Evolutionary conservation across 2,113 vertebrate genomes (phyloP).

Genomic region (Craseonycteris thonglongyai): DNA sequence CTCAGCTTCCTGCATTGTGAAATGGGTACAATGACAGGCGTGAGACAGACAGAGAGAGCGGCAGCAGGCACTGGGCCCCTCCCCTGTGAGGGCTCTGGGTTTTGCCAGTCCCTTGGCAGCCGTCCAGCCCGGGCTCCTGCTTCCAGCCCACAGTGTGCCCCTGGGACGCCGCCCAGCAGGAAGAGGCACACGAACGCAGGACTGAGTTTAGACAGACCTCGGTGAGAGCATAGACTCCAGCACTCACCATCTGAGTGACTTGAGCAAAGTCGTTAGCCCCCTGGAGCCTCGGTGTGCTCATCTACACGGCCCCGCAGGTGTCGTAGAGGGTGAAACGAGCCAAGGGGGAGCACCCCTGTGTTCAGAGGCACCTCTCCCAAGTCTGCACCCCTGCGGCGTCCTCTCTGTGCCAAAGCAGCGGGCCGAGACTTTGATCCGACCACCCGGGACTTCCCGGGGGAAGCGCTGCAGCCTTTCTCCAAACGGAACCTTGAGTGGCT

Average conservation of each 20-base stretch:
- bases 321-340: not conserved
- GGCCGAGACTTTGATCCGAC: not conserved
- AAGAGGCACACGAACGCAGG: not conserved
- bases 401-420: not conserved
- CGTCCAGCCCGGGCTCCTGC: not conserved
- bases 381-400: rapidly evolving
- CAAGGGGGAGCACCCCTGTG: rapidly evolving
- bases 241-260: not conserved
- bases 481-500: not conserved
- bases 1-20: not conserved
- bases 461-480: not conserved
- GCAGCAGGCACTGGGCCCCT: rapidly evolving
- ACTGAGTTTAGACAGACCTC: not conserved
- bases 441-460: not conserved
- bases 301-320: not conserved
- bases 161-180: not conserved
- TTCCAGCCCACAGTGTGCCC: not conserved
- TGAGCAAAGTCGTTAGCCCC: not conserved
- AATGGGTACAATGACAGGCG: rapidly evolving
- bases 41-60: not conserved
- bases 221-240: not conserved
- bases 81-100: not conserved
- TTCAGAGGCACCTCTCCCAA: rapidly evolving
- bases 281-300: rapidly evolving
- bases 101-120: not conserved